Evolutionary conservation across 2,888 invertebrate species (phyloP), one percentile per base, ranked within the genome.

Genomic region (Cheilosia soror): DNA sequence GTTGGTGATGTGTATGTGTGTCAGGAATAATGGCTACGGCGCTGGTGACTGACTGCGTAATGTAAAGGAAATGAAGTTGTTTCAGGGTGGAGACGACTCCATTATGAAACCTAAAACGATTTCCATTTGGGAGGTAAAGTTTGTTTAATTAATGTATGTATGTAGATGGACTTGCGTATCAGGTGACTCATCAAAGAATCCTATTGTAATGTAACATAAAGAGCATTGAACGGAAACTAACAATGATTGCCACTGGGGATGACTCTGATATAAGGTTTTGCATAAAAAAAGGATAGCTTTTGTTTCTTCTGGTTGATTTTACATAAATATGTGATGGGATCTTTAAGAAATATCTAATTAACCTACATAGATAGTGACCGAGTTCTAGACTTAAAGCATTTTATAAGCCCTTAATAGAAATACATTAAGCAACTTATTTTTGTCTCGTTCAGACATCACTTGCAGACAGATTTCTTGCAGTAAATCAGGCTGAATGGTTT

Each of bases 51-150:
- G 51, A 53, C 53, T 44, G 68, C 25, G 49, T 31, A 37, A 66
- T n/a, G 58, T 53, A 15, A 44, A 49, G 57, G 44, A 63, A 68
- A 73, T 69, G 29, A 40, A 69, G 63, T 62, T 78, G 78, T 62
- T 72, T 49, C 33, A 37, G 49, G 72, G 72, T 66, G 68, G 73
- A 53, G 53, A 51, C 72, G 63, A 42, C 13, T 78, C 53, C 58
- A 83, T 78, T 78, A 69, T 79, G 79, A 71, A 84, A 79, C 58
- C 49, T 68, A 73, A 83, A 83, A 83, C 83, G 73, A 33, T 53
- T 79, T 73, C 69, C 78, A 63, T 63, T 71, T 57, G 55, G 9
- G 42, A 29, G 31, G 47, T 40, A 7, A 65, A 37, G 73, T 78
- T 78, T 62, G 66, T 49, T 83, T 66, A 57, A 57, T 73, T 68